phyloP scores from a whole-genome alignment of 1,140 invertebrate genomes.

The Nymphalis io region DNA sequence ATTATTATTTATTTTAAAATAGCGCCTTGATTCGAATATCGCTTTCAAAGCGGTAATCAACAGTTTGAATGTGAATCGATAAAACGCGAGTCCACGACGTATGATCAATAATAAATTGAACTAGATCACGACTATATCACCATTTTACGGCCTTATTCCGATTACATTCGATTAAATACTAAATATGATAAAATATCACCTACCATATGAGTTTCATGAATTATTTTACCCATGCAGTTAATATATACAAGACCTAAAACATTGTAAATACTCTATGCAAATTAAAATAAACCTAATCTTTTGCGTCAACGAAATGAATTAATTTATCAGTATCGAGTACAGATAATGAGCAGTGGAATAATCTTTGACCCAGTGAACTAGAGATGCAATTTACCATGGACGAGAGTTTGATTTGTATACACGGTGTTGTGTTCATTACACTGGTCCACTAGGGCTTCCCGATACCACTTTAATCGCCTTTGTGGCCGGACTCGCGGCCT shows the following conservation, averaged over 20 bases:
- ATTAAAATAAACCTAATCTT: not conserved
- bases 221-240: too few relatives aligned
- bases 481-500: constrained; percentile 23
- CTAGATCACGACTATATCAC: not conserved
- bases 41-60: not conserved
- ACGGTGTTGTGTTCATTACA: not conserved
- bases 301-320: not conserved
- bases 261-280: not conserved
- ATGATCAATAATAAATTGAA: constrained; percentile 9
- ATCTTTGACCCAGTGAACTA: constrained; percentile 26
- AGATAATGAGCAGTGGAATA: constrained; percentile 7
- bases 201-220: too few relatives aligned
- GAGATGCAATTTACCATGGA: not conserved
- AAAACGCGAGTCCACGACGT: not conserved
- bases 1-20: not conserved
- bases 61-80: not conserved
- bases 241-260: not conserved
- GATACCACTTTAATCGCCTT: constrained; percentile 30
- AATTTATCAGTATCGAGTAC: not conserved
- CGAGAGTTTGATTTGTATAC: not conserved
- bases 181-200: not conserved
- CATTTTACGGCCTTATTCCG: constrained; percentile 1
- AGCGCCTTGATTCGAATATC: not conserved
- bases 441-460: constrained; percentile 28
- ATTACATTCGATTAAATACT: not conserved